Percentiles rank a stretch among this genome's conserved stretches.
Evolutionary conservation across 2,113 vertebrate genomes (phyloP).

Genomic region (Sminthopsis crassicaudata): DNA sequence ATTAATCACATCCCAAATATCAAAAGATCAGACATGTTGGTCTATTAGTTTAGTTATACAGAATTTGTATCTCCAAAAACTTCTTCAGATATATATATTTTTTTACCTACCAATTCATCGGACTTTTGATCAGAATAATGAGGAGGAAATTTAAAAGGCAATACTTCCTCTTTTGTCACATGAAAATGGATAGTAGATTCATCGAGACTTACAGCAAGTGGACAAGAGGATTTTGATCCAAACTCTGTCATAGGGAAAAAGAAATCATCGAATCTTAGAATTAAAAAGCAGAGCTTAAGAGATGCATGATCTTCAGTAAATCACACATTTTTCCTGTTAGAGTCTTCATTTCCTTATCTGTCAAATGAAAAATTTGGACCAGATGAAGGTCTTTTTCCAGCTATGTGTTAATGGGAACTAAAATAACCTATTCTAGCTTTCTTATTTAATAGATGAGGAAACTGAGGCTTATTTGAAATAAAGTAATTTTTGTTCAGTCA

Average conservation of each 20-base stretch:
- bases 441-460: not conserved
- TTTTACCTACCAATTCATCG: slow-evolving; percentile 85
- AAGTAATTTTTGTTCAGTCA: not conserved
- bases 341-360: not conserved
- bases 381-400: not conserved
- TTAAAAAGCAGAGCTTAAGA: not conserved
- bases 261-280: not conserved
- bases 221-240: slow-evolving; percentile 43
- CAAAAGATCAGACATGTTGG: not conserved
- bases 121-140: slow-evolving; percentile 71
- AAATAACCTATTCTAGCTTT: not conserved
- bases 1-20: not conserved
- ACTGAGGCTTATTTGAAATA: not conserved
- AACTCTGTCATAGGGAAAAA: slow-evolving; percentile 8
- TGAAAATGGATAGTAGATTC: slow-evolving; percentile 41
- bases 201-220: slow-evolving; percentile 60
- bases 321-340: not conserved
- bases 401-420: not conserved
- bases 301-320: not conserved
- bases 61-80: not conserved
- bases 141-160: slow-evolving; percentile 84
- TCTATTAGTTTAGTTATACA: slow-evolving; percentile 19
- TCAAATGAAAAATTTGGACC: not conserved
- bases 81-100: not conserved
- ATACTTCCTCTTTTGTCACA: slow-evolving; percentile 78